Conservation (phyloP, 1,140 invertebrate species). For the Cryptotermes secundus region DNA sequence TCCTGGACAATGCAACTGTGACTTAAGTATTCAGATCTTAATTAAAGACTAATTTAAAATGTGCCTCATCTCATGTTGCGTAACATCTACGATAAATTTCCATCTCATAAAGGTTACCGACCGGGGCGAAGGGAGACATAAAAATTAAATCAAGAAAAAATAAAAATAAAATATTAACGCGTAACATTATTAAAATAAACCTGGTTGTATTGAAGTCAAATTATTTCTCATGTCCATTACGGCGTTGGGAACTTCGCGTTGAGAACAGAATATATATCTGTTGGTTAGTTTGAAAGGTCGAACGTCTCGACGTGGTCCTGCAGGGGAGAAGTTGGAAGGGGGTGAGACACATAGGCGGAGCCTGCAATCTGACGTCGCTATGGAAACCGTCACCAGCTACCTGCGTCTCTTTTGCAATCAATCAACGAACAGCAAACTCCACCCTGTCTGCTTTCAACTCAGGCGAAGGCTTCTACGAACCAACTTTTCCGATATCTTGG, state of each 20-base stretch:
- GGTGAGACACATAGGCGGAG: neutral
- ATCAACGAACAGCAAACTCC: neutral
- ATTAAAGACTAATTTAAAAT: too few species aligned
- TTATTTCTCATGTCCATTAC: neutral
- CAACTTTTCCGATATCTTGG: neutral
- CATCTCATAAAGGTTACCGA: too few species aligned
- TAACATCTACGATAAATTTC: too few species aligned
- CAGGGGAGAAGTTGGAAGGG: neutral
- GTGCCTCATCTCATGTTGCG: too few species aligned
- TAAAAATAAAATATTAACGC: too few species aligned
- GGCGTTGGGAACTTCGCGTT: neutral
- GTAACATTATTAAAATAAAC: neutral
- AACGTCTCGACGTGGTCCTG: neutral
- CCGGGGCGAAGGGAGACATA: too few species aligned
- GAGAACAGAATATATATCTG: neutral
- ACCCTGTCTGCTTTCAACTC: neutral
- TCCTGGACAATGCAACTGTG: too few species aligned
- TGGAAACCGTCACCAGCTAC: neutral
- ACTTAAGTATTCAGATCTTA: too few species aligned
- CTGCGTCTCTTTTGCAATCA: slow-evolving; percentile 13
- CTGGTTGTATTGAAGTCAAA: neutral
- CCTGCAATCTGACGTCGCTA: neutral
- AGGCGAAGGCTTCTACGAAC: neutral
- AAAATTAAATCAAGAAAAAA: too few species aligned
- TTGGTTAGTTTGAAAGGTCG: neutral